Evolutionary conservation across 2,888 invertebrate species (phyloP).

Genomic region (Caenorhabditis sp.): DNA sequence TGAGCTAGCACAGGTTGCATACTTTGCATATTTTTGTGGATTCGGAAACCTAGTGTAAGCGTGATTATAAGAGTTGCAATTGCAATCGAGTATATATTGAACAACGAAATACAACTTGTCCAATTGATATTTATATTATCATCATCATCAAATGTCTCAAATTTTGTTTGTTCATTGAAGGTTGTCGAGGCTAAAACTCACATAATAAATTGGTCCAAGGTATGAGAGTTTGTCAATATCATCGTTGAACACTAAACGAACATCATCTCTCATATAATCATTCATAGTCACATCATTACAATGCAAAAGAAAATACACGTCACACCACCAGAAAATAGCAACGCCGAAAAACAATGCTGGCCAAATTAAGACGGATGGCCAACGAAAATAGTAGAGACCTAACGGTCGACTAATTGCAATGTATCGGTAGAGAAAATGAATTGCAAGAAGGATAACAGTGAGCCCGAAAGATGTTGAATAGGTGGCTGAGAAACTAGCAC

Average conservation of each 20-base stretch:
- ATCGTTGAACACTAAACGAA: slow-evolving; percentile 22
- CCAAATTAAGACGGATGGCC: slow-evolving; percentile 12
- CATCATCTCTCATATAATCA: slow-evolving; percentile 16
- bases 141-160: neutral
- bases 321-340: slow-evolving; percentile 28
- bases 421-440: slow-evolving; percentile 33
- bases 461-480: slow-evolving; percentile 26
- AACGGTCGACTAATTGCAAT: slow-evolving; percentile 13
- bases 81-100: slow-evolving; percentile 21
- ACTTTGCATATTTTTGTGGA: slow-evolving; percentile 21
- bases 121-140: slow-evolving; percentile 15
- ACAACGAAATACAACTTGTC: slow-evolving; percentile 27
- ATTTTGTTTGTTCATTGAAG: neutral
- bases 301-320: slow-evolving; percentile 22
- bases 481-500: slow-evolving; percentile 19
- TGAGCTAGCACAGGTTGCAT: slow-evolving; percentile 3
- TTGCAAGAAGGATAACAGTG: slow-evolving; percentile 20
- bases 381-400: slow-evolving; percentile 9
- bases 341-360: slow-evolving; percentile 16
- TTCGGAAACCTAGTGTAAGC: slow-evolving; percentile 17
- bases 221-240: slow-evolving; percentile 21
- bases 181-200: neutral
- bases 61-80: slow-evolving; percentile 23
- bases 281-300: slow-evolving; percentile 16
- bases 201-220: slow-evolving; percentile 28